Evolutionary conservation across 2,888 invertebrate genomes (phyloP).

Genomic region (Netelia fuscicornis): DNA sequence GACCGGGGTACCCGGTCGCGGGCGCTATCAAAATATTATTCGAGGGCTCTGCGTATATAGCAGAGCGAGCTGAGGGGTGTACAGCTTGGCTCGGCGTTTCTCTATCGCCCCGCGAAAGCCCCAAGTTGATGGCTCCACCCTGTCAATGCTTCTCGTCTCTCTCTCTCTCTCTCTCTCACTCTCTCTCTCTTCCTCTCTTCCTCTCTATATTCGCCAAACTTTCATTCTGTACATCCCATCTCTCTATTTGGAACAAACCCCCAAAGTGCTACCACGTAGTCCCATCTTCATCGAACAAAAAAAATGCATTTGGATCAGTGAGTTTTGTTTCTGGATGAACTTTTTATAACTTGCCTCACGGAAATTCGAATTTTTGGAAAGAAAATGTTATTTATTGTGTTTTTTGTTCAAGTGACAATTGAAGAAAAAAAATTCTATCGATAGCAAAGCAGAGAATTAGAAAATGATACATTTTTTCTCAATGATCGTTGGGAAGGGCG

Average conservation of each 20-base stretch:
- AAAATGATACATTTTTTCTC: too few relatives aligned
- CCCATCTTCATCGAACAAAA: too few relatives aligned
- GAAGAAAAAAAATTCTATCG: too few relatives aligned
- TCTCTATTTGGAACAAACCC: constrained; percentile 48
- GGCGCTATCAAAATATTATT: constrained; percentile 83
- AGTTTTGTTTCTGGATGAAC: neutral
- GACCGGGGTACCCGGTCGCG: constrained; percentile 40
- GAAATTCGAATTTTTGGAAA: too few relatives aligned
- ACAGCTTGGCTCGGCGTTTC: constrained; percentile 65
- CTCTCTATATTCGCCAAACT: constrained; percentile 27
- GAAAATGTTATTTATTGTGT: too few relatives aligned
- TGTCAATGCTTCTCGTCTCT: constrained; percentile 43
- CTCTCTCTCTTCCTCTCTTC: constrained; percentile 18
- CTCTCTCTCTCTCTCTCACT: constrained; percentile 21
- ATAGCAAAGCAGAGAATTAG: too few relatives aligned
- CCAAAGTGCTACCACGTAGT: constrained; percentile 33
- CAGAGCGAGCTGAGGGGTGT: constrained; percentile 61
- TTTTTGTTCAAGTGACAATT: too few relatives aligned
- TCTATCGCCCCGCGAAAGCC: constrained; percentile 58
- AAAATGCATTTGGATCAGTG: too few relatives aligned
- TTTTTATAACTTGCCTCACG: neutral
- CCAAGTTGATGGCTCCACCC: constrained; percentile 68
- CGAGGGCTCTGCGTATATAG: constrained; percentile 71
- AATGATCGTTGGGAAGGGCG: too few relatives aligned
- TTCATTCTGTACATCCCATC: constrained; percentile 4